Percentiles rank a stretch among this genome's conserved stretches.
These are phyloP conservation scores for Gadopsis marmoratus DNA, from an alignment of 2,797 vertebrate species.

Conservation along the genomic window DNA sequence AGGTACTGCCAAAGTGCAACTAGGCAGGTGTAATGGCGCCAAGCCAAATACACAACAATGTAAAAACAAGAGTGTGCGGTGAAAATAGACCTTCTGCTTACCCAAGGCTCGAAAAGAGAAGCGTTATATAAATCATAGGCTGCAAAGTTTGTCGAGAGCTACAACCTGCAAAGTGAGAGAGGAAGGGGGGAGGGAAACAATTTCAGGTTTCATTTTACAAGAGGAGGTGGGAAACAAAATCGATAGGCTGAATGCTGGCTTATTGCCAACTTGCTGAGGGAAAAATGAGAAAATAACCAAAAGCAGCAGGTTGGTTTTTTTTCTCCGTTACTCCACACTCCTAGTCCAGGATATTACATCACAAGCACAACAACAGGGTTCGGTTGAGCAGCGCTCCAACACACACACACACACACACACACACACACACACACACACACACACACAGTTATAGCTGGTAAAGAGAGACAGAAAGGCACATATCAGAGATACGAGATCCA, in stretches of 20 bases:
- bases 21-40: conserved; percentile 43
- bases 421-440: conserved; percentile 23
- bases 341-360: conserved; percentile 71
- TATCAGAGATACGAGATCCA: conserved; percentile 28
- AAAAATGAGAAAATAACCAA: conserved; percentile 75
- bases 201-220: conserved; percentile 82
- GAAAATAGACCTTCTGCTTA: conserved; percentile 50
- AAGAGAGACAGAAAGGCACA: conserved; percentile 29
- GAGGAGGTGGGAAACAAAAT: conserved; percentile 73
- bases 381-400: conserved; percentile 19
- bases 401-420: conserved; percentile 25
- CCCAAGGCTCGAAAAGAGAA: conserved; percentile 39
- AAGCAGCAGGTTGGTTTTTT: conserved; percentile 64
- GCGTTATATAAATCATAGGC: conserved; percentile 69
- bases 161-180: conserved; percentile 68
- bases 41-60: conserved; percentile 38
- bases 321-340: conserved; percentile 36
- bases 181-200: conserved; percentile 52
- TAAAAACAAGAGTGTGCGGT: conserved; percentile 33
- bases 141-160: conserved; percentile 72
- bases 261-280: conserved; percentile 74
- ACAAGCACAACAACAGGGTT: conserved; percentile 56
- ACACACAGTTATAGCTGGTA: conserved; percentile 23
- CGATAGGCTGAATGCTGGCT: conserved; percentile 75
- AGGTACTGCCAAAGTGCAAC: conserved; percentile 48